phyloP scores from a whole-genome alignment of 2,797 vertebrate genomes.

The Cynodonichthys magdalenae region DNA sequence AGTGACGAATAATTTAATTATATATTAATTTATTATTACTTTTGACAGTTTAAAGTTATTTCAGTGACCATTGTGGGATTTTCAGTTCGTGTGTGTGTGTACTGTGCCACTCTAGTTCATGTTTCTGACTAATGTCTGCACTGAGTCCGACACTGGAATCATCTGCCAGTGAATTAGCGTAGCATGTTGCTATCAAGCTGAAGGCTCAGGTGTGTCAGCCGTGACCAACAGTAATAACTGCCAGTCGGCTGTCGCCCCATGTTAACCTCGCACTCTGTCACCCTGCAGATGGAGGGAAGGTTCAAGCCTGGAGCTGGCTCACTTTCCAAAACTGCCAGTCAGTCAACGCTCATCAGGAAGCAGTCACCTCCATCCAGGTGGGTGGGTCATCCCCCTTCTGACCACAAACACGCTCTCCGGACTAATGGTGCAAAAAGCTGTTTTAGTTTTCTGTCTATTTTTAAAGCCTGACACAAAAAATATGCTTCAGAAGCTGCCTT shows the following conservation, averaged over 20 bases:
- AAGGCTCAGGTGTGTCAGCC: conserved; percentile 67
- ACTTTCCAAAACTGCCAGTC: conserved; percentile 83
- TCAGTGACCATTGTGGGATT: too few relatives aligned
- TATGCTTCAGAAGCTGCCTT: conserved; percentile 7
- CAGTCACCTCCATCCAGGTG: conserved; percentile 85
- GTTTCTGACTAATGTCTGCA: conserved; percentile 7
- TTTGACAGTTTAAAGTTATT: too few relatives aligned
- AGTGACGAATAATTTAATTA: too few relatives aligned
- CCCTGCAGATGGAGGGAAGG: conserved; percentile 83
- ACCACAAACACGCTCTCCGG: conserved; percentile 13
- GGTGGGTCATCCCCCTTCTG: conserved; percentile 51
- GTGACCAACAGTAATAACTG: conserved; percentile 63
- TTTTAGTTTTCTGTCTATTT: conserved; percentile 24
- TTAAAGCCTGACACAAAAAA: conserved; percentile 6
- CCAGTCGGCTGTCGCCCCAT: conserved; percentile 61
- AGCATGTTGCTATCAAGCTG: conserved; percentile 38
- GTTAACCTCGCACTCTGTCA: conserved; percentile 68
- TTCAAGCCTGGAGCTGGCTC: conserved; percentile 85
- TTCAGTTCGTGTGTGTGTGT: too few relatives aligned
- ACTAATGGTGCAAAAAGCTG: conserved; percentile 23
- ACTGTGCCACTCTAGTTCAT: not conserved
- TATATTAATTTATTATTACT: too few relatives aligned
- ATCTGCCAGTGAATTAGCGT: conserved; percentile 42
- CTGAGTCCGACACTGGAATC: conserved; percentile 24
- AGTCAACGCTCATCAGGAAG: conserved; percentile 81